These are phyloP conservation scores for Ptychochromis oligacanthus DNA, from an alignment of 2,113 vertebrate genomes.

Conservation along the genomic window DNA sequence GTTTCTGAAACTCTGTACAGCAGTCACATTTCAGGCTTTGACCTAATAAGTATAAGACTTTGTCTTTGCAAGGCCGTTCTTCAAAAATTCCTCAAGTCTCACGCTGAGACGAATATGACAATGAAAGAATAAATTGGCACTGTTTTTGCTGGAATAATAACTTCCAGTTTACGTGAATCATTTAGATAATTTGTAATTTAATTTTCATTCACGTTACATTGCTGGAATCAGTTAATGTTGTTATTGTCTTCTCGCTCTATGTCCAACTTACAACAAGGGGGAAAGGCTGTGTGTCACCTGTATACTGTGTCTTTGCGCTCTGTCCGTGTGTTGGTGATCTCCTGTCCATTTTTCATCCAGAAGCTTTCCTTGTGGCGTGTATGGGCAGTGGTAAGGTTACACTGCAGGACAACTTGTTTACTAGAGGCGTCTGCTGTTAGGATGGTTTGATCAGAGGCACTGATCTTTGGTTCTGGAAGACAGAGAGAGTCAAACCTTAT, in stretches of 20 bases:
- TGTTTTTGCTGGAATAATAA: neutral
- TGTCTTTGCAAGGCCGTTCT: neutral
- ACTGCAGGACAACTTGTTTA: constrained; percentile 83
- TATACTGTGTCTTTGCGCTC: constrained; percentile 81
- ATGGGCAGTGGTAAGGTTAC: constrained; percentile 92
- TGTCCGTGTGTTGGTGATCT: constrained; percentile 85
- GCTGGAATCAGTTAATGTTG: neutral
- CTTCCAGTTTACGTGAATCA: neutral
- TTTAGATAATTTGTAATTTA: neutral
- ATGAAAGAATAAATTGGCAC: neutral
- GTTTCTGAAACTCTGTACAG: constrained; percentile 1
- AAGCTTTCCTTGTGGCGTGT: constrained; percentile 86
- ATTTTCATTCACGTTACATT: neutral
- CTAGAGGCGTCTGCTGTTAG: constrained; percentile 70
- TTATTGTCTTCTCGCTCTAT: neutral
- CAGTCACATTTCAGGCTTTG: neutral
- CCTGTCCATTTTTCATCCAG: constrained; percentile 94
- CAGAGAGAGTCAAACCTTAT: constrained; percentile 70
- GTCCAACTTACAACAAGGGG: neutral
- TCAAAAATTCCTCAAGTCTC: neutral
- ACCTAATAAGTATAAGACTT: neutral
- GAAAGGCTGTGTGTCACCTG: constrained; percentile 79
- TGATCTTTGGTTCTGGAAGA: constrained; percentile 95
- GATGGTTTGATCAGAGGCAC: constrained; percentile 87
- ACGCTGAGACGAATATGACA: neutral